Base-by-base conservation (phyloP, 2,797 vertebrate genomes). In the Chaetodon trifasciatus region DNA sequence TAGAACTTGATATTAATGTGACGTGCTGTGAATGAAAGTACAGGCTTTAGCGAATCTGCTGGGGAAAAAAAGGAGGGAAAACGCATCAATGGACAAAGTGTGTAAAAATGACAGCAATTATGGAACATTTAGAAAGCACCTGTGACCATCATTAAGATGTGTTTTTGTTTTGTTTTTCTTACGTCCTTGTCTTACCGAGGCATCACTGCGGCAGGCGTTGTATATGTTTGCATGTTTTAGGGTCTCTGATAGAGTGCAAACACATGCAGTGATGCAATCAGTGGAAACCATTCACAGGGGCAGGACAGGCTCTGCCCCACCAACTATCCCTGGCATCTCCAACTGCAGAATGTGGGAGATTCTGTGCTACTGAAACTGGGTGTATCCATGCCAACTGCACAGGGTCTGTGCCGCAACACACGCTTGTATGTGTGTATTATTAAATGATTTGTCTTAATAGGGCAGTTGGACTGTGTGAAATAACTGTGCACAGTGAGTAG, bases 211-310 rank as follows among this genome's bases (percentile, higher is more conserved):
- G n/a, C 50, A 69, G 64, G 13, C 57, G 65, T 77, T 73, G 72
- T 79, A 57, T 81, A 58, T 63, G 64, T 90, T 88, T 84, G 77
- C 81, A 83, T 90, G 78, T 83, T 88, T 89, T 71, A 82, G 56
- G 47, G 81, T 78, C 75, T 81, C 49, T 77, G 79, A 79, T 81
- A 39, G 37, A 78, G 72, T 53, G 49, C 69, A 75, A 88, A 88
- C 72, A 79, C 42, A 53, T 63, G n/a, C 68, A 69, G 40, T 94
- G 94, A 94, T 93, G 93, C 90, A 94, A 94, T 75, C 70, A 68
- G 64, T 91, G 70, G 92, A 93, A 94, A 94, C 49, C 68, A 58
- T 66, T 76, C 71, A 78, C 60, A 75, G 61, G 57, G 70, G 70
- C 55, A 74, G 50, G 50, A 76, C 58, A 72, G 66, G 63, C 65